Conservation (phyloP, 2,888 invertebrate species). For the Chorisops tibialis region DNA sequence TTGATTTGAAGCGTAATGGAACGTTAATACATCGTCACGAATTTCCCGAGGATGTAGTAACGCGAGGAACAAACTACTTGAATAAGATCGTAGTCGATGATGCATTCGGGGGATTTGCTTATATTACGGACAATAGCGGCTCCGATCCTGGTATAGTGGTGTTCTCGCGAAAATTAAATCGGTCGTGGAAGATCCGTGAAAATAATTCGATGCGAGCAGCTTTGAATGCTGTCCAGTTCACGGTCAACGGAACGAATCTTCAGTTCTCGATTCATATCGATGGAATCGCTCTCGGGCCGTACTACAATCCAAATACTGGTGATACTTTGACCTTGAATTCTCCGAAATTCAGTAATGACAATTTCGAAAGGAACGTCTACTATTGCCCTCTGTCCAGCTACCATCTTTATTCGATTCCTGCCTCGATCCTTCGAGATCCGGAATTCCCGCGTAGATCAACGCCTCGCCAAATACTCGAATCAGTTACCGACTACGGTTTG, state of each 20-base stretch:
- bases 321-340: conserved; percentile 35
- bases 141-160: conserved; percentile 70
- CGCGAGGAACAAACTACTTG: conserved; percentile 59
- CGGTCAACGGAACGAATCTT: conserved; percentile 59
- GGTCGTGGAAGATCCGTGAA: conserved; percentile 69
- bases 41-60: conserved; percentile 61
- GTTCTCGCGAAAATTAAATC: conserved; percentile 61
- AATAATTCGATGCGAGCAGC: conserved; percentile 62
- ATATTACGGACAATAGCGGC: conserved; percentile 68
- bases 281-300: conserved; percentile 69
- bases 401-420: conserved; percentile 64
- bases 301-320: conserved; percentile 48
- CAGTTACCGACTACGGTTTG: conserved; percentile 60
- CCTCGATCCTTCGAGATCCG: conserved; percentile 59
- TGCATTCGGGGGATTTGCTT: conserved; percentile 64
- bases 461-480: conserved; percentile 40
- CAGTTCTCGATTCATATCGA: conserved; percentile 63
- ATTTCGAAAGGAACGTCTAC: conserved; percentile 56
- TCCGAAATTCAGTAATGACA: conserved; percentile 36
- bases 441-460: conserved; percentile 48
- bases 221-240: conserved; percentile 58
- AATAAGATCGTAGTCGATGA: conserved; percentile 73
- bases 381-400: conserved; percentile 68
- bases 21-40: conserved; percentile 58
- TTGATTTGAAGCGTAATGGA: conserved; percentile 62